phyloP scores from a whole-genome alignment of 2,113 vertebrate species.

The Anoura caudifer region DNA sequence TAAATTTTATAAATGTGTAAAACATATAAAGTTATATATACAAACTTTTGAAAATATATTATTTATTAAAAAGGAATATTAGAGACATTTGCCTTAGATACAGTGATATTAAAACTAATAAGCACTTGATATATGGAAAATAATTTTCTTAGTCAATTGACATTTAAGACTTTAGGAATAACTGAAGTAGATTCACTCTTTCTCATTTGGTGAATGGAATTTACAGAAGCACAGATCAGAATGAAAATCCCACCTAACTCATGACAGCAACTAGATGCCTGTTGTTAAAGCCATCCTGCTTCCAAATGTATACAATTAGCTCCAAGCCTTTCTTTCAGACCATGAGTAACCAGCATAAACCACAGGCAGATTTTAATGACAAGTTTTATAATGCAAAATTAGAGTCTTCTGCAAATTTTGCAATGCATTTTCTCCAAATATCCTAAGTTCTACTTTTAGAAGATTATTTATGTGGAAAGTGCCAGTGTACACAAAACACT shows the following conservation, averaged over 20 bases:
- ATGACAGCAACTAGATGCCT: background rate
- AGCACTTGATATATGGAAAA: background rate
- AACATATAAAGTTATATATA: background rate
- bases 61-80: background rate
- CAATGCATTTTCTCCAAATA: background rate
- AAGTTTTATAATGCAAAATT: background rate
- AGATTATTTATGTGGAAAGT: background rate
- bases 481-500: background rate
- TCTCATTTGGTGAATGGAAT: background rate
- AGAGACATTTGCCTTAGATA: background rate
- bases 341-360: background rate
- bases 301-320: background rate
- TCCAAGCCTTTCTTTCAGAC: background rate
- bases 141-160: background rate
- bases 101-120: background rate
- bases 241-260: background rate
- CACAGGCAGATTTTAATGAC: background rate
- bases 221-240: background rate
- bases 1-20: background rate
- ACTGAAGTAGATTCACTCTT: background rate
- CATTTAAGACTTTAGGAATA: background rate
- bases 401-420: background rate
- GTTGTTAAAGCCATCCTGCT: background rate
- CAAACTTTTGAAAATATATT: background rate
- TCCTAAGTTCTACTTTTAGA: background rate